These are phyloP conservation scores for Hypotaenidia philippensis DNA, from an alignment of 2,797 vertebrate genomes.

Conservation along the genomic window DNA sequence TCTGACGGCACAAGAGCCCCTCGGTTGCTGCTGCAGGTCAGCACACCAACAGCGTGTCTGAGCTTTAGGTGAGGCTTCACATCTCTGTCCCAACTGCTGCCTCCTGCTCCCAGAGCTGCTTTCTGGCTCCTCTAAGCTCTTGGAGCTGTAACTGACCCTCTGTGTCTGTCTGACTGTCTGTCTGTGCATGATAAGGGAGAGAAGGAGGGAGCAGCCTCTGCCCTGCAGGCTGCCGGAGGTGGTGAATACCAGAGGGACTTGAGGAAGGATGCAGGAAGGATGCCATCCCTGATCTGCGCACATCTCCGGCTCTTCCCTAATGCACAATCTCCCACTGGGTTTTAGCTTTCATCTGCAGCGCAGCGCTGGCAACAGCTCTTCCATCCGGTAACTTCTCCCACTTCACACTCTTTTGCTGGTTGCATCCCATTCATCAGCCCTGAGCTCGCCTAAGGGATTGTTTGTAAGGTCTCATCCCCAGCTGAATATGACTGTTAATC, in stretches of 20 bases:
- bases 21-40: background rate
- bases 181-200: background rate
- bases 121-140: background rate
- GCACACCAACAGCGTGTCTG: accelerated
- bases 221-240: background rate
- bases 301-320: background rate
- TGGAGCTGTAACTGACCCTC: background rate
- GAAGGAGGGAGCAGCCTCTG: background rate
- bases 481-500: background rate
- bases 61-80: background rate
- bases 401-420: background rate
- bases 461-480: background rate
- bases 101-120: background rate
- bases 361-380: background rate
- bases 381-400: background rate
- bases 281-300: background rate
- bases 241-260: background rate
- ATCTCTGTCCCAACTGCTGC: background rate
- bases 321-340: background rate
- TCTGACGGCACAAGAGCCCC: background rate
- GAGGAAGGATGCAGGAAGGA: background rate
- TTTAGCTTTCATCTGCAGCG: background rate
- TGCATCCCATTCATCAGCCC: background rate
- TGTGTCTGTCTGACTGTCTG: background rate
- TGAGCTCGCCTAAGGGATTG: background rate